Base-by-base conservation (phyloP, 2,113 vertebrate genomes). In the Alethe castanea region DNA sequence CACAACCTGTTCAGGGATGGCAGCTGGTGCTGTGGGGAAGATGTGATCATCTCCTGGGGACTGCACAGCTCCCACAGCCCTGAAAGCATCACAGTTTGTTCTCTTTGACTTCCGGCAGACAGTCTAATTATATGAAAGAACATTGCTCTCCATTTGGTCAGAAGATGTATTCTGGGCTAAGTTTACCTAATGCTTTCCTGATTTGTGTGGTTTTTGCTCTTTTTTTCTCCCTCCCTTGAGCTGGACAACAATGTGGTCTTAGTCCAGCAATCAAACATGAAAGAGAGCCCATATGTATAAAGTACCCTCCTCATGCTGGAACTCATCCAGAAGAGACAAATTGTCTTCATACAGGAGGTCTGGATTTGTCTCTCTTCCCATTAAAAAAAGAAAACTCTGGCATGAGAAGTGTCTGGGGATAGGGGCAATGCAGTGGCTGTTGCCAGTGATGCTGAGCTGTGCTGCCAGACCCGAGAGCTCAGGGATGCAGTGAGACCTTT, bases 91-190 rank as follows among this genome's bases (percentile, higher is more conserved):
- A 95, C 91, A 38, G 92, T 98, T 98, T 98, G 97, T 98, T 98
- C 98, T 97, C 59, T 73, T 33, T 79, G 96, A 96, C 97, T 98
- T 97, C 97, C 92, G 96, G 97, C 61, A 98, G 98, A 98, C 94
- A 1, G 96, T 93, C 95, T 97, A 98, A 98, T 97, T 95, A 97
- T 97, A 98, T 98, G 76, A 98, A 98, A 96, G 70, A 97, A 97
- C 96, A 97, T 31, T 0, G 22, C 76, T 73, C 89, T 93, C 95
- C 90, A 95, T 93, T 93, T 97, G 87, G 95, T 96, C 95, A 95
- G 92, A 97, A 97, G 97, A 96, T 98, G 97, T 98, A 98, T 98
- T 98, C 96, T 98, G 97, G 98, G 94, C 97, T 95, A 40, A 69
- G 73, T 89, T 95, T 89, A 91, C 85, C 86, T 96, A 93, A 96